Base-by-base conservation (phyloP, 2,888 invertebrate genomes). In the Calliopum simillimum region DNA sequence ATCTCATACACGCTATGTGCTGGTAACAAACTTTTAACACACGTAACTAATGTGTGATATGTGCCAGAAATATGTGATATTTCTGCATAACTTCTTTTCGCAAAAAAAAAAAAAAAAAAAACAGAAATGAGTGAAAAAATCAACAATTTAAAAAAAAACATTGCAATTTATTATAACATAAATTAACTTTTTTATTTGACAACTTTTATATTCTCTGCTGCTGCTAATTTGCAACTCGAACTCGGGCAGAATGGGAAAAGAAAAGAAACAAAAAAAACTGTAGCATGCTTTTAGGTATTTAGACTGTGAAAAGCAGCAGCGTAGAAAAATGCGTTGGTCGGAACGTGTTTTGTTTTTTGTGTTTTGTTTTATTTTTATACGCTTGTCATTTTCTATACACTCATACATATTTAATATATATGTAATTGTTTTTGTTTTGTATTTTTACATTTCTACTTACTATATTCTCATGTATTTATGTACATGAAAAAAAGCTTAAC, bases 271-370 rank as follows among this genome's bases (percentile, higher is more conserved):
- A 8, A 13, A 33, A 58, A 33, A 33, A 33, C 2, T 58, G 16
- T 58, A 33, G 56, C 56, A 58, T 58, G 33, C 56, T 58, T 56
- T 58, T 14, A 33, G 33, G 33, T 33, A 33, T 58, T 23, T 58
- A 33, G 33, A 58, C 56, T 58, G 56, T 33, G 33, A 58, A 58
- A 58, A 33, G 16, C 56, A 33, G 23, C 16, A 12, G 56, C 41
- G 56, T 16, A 13, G 33, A 25, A 58, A 53, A 53, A 53, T 53
- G 53, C 23, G 53, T 53, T 53, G 53, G 23, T 53, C 11, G 23
- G 23, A 53, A 23, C 53, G 19, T 53, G 21, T 23, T 12, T 53
- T 49, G 16, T 44, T 19, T 23, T 21, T 23, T 2, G 21, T 44
- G 14, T 33, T 33, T 33, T 58, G 41, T 14, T 58, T 23, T 56